These are phyloP conservation scores for Antigone vipio DNA, from an alignment of 2,113 vertebrate genomes.

Conservation along the genomic window DNA sequence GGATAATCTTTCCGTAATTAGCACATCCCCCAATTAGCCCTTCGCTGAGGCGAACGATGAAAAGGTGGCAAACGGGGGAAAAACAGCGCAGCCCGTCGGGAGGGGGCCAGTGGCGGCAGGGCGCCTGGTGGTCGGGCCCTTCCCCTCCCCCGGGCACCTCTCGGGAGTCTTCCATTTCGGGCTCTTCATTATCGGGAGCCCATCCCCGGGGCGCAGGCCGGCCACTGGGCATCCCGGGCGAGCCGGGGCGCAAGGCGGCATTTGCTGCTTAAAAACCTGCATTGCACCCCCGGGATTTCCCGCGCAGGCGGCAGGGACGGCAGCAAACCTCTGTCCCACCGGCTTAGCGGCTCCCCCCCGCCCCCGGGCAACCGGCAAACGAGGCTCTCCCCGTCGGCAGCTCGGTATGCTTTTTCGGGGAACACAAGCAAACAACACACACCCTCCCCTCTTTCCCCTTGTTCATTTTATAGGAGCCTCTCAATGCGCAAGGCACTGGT, in stretches of 20 bases:
- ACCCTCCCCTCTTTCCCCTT: fast-evolving
- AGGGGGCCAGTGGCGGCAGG: not conserved
- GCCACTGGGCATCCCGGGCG: not conserved
- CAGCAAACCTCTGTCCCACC: not conserved
- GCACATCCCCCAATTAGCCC: not conserved
- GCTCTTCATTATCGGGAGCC: not conserved
- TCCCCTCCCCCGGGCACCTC: not conserved
- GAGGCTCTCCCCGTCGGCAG: not conserved
- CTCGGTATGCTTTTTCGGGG: not conserved
- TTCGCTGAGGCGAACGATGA: not conserved
- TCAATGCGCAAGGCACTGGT: fast-evolving
- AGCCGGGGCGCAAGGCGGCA: not conserved
- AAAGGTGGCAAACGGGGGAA: not conserved
- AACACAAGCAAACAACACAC: not conserved
- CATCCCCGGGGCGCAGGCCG: not conserved
- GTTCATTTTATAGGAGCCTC: not conserved
- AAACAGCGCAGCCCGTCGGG: not conserved
- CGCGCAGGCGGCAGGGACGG: not conserved
- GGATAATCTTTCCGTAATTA: not conserved
- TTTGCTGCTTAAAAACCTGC: not conserved
- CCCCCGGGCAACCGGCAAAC: not conserved
- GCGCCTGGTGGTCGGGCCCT: too few species aligned
- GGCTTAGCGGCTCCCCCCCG: not conserved
- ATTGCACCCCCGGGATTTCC: not conserved
- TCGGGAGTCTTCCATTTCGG: not conserved